Base-by-base conservation (phyloP, 2,888 invertebrate species). In the Glaucopsyche alexis region DNA sequence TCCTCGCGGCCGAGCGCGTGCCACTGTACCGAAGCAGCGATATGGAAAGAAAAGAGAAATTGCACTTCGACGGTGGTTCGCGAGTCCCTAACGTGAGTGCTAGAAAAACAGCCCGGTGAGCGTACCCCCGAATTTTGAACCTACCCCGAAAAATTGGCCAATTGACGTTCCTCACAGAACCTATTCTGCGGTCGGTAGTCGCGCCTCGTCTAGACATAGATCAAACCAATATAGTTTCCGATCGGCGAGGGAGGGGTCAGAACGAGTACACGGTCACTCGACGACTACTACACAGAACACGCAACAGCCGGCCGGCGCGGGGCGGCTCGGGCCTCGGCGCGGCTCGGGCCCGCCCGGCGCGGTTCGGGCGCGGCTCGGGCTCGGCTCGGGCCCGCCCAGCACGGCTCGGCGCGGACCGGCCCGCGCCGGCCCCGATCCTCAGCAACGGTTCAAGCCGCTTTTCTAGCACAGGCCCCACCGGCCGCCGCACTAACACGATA, bases 1-100 rank as follows among this genome's bases (percentile, higher is more conserved):
- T 99, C 99, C 94, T 98, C 98, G 94, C 98, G 97, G 94, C 98
- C 98, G 95, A 99, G 96, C 93, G 98, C 98, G 95, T 99, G 99
- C 99, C 99, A 99, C 98, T 99, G 94, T 91, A 92, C 90, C 90
- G 90, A 90, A 87, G 86, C 86, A 82, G 84, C 88, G 85, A 92
- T 92, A 93, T 93, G 93, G 91, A 93, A 93, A 93, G 83, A 92
- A 93, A 91, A 92, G 90, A 92, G 88, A 93, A 90, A 90, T 60
- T 90, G 89, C 91, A 90, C 89, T 88, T 90, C 84, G 90, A 88
- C 88, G 87, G 85, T 84, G 87, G 86, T 85, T 86, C 85, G 82
- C 82, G 81, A 81, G 78, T 90, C 88, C 93, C 93, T 93, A 93
- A 90, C 91, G 87, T 90, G 89, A 91, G 95, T 95, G 95, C 95